phyloP scores from a whole-genome alignment of 2,888 invertebrate genomes.

The Bimastos eiseni region DNA sequence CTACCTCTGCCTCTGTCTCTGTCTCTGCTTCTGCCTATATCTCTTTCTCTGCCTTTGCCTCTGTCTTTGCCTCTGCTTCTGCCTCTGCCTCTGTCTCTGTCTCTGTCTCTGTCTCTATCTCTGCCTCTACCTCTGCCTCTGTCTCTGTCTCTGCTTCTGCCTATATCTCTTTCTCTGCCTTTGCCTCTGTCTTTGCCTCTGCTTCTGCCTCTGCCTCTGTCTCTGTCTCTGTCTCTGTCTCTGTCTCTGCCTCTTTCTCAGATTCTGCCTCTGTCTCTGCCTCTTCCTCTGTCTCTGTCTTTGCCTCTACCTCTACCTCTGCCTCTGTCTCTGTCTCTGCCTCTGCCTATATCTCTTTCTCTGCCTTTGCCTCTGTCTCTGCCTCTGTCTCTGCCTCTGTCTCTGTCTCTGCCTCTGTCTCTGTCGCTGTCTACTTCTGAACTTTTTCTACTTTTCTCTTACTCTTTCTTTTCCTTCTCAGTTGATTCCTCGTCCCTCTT shows the following conservation, averaged over 20 bases:
- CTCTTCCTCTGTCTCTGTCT: background rate
- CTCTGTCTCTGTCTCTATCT: too few species aligned
- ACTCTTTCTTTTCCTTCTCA: background rate
- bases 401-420: background rate
- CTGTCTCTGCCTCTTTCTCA: slow-evolving; percentile 18
- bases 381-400: background rate
- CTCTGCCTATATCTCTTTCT: background rate
- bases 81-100: too few species aligned
- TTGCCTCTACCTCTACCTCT: background rate
- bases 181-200: background rate
- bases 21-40: background rate
- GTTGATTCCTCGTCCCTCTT: background rate
- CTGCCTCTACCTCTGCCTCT: background rate
- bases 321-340: background rate
- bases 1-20: background rate
- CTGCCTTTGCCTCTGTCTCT: background rate
- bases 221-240: slow-evolving; percentile 9
- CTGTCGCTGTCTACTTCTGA: too few species aligned
- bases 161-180: background rate
- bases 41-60: background rate
- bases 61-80: background rate
- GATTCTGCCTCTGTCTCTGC: background rate
- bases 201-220: background rate
- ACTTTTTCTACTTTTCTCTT: background rate
- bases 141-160: background rate